Evolutionary conservation across 2,797 vertebrate species (phyloP).

Genomic region (Xenops minutus): DNA sequence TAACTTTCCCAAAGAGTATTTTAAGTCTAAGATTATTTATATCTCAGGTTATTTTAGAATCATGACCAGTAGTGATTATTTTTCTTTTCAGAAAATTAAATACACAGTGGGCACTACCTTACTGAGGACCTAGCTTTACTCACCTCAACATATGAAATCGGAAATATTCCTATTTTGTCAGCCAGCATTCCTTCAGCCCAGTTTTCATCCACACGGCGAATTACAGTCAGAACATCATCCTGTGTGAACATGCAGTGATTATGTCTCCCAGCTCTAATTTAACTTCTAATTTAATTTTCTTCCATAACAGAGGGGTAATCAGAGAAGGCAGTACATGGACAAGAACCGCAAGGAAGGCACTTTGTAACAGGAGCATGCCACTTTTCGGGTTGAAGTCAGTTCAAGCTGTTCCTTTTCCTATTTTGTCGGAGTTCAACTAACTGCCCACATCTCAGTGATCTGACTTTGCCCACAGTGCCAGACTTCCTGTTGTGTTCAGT

Average conservation of each 20-base stretch:
- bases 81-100: constrained; percentile 2
- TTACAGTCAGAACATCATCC: constrained; percentile 97
- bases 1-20: background rate
- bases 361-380: background rate
- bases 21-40: background rate
- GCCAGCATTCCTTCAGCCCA: constrained; percentile 99
- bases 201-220: constrained; percentile 97
- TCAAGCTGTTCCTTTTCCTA: background rate
- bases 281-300: background rate
- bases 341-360: background rate
- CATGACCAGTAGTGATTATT: background rate
- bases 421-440: background rate
- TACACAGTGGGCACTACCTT: background rate
- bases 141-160: constrained; percentile 98
- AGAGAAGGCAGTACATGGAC: background rate
- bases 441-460: background rate
- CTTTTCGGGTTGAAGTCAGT: background rate
- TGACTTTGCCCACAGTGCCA: background rate
- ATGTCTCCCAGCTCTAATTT: constrained; percentile 22
- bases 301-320: background rate
- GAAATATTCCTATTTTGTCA: constrained; percentile 99
- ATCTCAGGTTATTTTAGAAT: background rate
- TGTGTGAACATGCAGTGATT: constrained; percentile 70
- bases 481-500: background rate
- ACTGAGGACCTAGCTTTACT: constrained; percentile 48